phyloP scores from a whole-genome alignment of 2,113 vertebrate species.

The Naja naja region DNA sequence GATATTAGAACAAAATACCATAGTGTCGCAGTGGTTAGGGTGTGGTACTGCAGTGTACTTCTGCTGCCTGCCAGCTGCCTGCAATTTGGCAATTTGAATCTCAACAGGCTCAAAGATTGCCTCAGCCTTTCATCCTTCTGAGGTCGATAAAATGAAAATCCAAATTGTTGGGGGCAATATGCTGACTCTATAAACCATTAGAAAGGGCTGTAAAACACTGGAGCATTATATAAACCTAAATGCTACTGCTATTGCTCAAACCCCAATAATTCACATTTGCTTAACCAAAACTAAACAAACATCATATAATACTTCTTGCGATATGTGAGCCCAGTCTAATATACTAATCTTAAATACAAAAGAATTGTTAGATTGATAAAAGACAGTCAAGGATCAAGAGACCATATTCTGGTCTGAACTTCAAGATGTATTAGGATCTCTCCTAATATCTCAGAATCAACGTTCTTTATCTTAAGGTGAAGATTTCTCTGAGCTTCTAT shows the following conservation, averaged over 20 bases:
- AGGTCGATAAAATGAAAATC: too few relatives aligned
- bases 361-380: background rate
- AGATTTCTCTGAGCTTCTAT: background rate
- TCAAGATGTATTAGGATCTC: background rate
- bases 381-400: background rate
- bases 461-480: background rate
- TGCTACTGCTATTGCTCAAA: background rate
- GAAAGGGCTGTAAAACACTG: too few relatives aligned
- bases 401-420: background rate
- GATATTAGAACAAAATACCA: background rate
- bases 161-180: too few relatives aligned
- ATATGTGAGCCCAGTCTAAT: background rate
- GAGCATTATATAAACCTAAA: too few relatives aligned
- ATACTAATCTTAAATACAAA: background rate
- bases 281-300: background rate
- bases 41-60: too few relatives aligned
- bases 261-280: background rate
- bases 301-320: background rate
- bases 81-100: too few relatives aligned
- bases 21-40: too few relatives aligned
- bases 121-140: too few relatives aligned
- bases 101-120: too few relatives aligned
- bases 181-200: too few relatives aligned
- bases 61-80: too few relatives aligned
- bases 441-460: background rate